A percentile compares a stretch with the other conserved stretches of the same genome.
Evolutionary conservation across 2,113 vertebrate genomes (phyloP).

Genomic region (Oreochromis aureus): DNA sequence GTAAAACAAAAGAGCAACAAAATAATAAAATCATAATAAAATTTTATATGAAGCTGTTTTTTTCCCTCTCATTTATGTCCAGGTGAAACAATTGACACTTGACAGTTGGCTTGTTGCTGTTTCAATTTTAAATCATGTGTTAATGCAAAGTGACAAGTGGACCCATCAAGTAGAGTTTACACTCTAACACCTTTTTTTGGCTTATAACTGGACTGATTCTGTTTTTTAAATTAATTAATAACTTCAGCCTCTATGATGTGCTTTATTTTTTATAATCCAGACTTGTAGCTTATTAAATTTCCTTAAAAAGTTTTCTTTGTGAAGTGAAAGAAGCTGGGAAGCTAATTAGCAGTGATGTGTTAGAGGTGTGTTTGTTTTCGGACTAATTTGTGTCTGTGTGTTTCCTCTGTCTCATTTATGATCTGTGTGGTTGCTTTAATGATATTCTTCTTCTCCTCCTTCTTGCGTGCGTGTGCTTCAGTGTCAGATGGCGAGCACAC

Average conservation of each 20-base stretch:
- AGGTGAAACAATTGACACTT: fast-evolving
- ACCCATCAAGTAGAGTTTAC: background rate
- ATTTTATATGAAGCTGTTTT: background rate
- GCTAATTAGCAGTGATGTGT: background rate
- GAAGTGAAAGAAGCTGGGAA: background rate
- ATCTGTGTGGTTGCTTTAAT: background rate
- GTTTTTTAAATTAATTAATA: background rate
- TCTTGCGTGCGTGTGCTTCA: slow-evolving; percentile 21
- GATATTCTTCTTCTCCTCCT: background rate
- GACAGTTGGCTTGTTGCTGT: background rate
- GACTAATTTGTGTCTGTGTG: background rate
- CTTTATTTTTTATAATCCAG: background rate
- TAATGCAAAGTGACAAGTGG: background rate
- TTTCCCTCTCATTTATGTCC: fast-evolving
- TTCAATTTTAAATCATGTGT: background rate
- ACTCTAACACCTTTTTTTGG: background rate
- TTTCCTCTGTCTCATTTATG: background rate
- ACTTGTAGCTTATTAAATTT: fast-evolving
- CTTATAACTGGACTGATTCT: background rate
- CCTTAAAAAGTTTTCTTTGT: background rate
- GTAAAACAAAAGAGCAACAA: background rate
- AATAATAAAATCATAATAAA: background rate
- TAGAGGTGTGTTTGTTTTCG: background rate
- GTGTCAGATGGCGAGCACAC: slow-evolving; percentile 87
- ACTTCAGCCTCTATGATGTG: background rate